A percentile compares a stretch with the other conserved stretches of the same genome.
These are phyloP conservation scores for Ceramica pisi DNA, from an alignment of 2,888 invertebrate species.

Conservation along the genomic window DNA sequence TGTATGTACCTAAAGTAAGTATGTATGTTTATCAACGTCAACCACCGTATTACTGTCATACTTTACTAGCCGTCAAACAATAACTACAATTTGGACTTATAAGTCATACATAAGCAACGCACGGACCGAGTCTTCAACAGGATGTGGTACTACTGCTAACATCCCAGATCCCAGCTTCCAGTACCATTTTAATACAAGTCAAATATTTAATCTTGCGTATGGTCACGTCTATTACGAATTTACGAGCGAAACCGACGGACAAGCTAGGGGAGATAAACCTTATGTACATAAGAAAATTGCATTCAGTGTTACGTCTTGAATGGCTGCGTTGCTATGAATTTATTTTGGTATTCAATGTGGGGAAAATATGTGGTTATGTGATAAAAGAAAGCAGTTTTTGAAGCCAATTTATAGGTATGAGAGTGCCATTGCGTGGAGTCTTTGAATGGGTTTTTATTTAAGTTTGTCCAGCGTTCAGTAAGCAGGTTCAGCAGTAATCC, in stretches of 20 bases:
- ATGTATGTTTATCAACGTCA: not conserved
- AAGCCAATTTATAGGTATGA: conserved; percentile 11
- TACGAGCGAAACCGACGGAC: conserved; percentile 62
- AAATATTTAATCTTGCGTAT: conserved; percentile 64
- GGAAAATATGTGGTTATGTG: conserved; percentile 6
- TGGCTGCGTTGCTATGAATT: conserved; percentile 43
- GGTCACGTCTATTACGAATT: conserved; percentile 66
- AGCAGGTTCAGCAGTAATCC: no score
- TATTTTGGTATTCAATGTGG: conserved; percentile 46
- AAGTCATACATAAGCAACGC: conserved; percentile 49
- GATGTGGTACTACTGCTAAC: not conserved
- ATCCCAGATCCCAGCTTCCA: conserved; percentile 1
- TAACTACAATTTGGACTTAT: conserved; percentile 39
- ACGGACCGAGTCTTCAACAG: not conserved
- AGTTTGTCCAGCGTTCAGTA: not conserved
- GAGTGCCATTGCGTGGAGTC: not conserved
- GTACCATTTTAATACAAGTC: conserved; percentile 57
- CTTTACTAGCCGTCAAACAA: conserved; percentile 18
- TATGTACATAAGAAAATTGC: conserved; percentile 68
- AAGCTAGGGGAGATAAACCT: conserved; percentile 63
- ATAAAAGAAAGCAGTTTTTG: conserved; percentile 12
- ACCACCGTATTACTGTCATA: conserved; percentile 20
- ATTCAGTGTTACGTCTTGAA: conserved; percentile 39
- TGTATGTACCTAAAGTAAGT: not conserved
- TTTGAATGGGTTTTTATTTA: not conserved